Evolutionary conservation across 2,888 invertebrate genomes (phyloP), one percentile per base, ranked within the genome.

Genomic region (Thymelicus lineola): DNA sequence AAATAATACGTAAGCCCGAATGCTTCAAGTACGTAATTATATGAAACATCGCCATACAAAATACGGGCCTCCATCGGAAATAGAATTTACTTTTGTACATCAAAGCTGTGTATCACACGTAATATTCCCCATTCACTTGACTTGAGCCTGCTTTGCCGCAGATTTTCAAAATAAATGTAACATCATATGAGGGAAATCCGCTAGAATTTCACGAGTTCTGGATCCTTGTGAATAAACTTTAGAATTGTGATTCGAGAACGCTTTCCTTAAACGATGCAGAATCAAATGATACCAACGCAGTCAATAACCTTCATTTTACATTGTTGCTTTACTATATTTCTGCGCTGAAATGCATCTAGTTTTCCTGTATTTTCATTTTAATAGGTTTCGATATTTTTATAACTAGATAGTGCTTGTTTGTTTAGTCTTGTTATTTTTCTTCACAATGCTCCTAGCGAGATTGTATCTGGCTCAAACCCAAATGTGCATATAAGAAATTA

Each of bases 1-100:
- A 70, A 70, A 70, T 70, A 70, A 70, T 38, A 64, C 59, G 64
- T 59, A 59, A 69, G 69, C 58, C 60, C 17, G 42, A 50, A 58
- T 42, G 45, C 60, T 66, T 42, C 45, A 66, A 70, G 61, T 61
- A 38, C 65, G 65, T 70, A 70, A 70, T 70, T 70, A 70, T 70
- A 70, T 70, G 65, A 70, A 70, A 70, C 65, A 65, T 65, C 50
- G 55, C 64, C n/a, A 60, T 55, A 60, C 55, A 65, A 70, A 70
- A 60, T 66, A 70, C 55, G 55, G 55, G 50, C 71, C 70, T 72
- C 48, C 69, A 75, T 75, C 77, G 77, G 77, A 77, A 80, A 82
- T 79, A 81, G 76, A 82, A 82, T 84, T 82, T 79, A 75, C 85
- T 82, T 83, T 83, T 83, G 81, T 81, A 84, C 78, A 80, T 84